These are phyloP conservation scores for Leptinotarsa defecta DNA, from an alignment of 1,140 invertebrate genomes.

Conservation along the genomic window DNA sequence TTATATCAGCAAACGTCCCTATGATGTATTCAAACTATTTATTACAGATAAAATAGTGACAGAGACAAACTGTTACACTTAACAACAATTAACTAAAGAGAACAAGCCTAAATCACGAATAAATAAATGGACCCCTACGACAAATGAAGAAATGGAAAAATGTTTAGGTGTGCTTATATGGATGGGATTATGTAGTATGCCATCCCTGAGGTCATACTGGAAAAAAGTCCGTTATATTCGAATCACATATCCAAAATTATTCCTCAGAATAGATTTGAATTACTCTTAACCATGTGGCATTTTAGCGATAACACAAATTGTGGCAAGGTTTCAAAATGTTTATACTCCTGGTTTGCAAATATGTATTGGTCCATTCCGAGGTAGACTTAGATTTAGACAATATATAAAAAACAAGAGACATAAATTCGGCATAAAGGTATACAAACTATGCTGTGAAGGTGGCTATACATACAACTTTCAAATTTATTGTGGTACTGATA, in stretches of 20 bases:
- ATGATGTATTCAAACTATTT: too few relatives aligned
- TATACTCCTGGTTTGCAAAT: not conserved
- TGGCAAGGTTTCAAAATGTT: conserved; percentile 7
- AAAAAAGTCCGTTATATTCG: not conserved
- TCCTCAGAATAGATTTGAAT: conserved; percentile 10
- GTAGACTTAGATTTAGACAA: conserved; percentile 33
- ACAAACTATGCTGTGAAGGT: conserved; percentile 48
- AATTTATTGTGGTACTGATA: conserved; percentile 48
- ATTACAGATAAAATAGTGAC: too few relatives aligned
- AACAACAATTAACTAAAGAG: too few relatives aligned
- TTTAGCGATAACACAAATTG: not conserved
- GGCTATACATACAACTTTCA: conserved; percentile 51
- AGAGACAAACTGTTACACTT: too few relatives aligned
- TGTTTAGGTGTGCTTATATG: too few relatives aligned
- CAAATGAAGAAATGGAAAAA: too few relatives aligned
- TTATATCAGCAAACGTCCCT: too few relatives aligned
- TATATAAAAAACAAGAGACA: conserved; percentile 34
- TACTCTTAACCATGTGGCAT: conserved; percentile 1
- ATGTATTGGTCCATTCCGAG: conserved; percentile 49
- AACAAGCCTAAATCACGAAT: too few relatives aligned
- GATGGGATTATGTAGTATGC: too few relatives aligned
- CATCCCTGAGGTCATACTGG: too few relatives aligned
- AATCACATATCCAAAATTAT: not conserved
- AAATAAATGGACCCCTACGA: too few relatives aligned
- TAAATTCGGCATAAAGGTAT: conserved; percentile 49